phyloP scores from a whole-genome alignment of 2,888 invertebrate genomes.

The Operophtera brumata region DNA sequence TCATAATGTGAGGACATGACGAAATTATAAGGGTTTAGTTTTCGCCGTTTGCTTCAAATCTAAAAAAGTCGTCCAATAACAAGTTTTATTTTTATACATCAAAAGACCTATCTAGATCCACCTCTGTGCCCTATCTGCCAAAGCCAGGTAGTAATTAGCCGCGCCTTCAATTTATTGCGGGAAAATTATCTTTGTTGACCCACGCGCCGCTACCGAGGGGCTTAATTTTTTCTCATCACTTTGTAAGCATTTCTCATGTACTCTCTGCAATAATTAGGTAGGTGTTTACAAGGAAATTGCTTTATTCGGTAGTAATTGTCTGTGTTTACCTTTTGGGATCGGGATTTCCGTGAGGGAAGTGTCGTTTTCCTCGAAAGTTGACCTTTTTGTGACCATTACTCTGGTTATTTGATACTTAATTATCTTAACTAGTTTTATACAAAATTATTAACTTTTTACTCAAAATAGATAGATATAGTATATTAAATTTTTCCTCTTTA shows the following conservation, averaged over 20 bases:
- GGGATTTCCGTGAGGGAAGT: not conserved
- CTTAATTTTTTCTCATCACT: conserved; percentile 53
- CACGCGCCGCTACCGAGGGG: conserved; percentile 56
- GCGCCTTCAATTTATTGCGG: conserved; percentile 64
- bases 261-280: conserved; percentile 47
- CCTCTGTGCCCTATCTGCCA: conserved; percentile 49
- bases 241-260: conserved; percentile 51
- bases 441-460: no score
- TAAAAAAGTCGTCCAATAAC: not conserved
- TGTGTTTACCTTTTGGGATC: conserved; percentile 2
- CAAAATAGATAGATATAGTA: no score
- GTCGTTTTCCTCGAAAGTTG: not conserved
- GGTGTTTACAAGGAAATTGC: conserved; percentile 31
- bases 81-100: no score
- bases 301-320: conserved; percentile 18
- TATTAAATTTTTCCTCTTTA: no score
- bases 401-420: not conserved
- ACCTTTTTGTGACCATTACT: not conserved
- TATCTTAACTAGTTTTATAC: no score
- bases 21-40: not conserved
- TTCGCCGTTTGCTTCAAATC: not conserved
- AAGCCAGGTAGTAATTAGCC: conserved; percentile 63
- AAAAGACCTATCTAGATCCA: conserved; percentile 14
- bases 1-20: no score
- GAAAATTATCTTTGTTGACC: conserved; percentile 72